Evolutionary conservation across 2,797 vertebrate genomes (phyloP), one percentile per base, ranked within the genome.

Genomic region (Anguilla anguilla): DNA sequence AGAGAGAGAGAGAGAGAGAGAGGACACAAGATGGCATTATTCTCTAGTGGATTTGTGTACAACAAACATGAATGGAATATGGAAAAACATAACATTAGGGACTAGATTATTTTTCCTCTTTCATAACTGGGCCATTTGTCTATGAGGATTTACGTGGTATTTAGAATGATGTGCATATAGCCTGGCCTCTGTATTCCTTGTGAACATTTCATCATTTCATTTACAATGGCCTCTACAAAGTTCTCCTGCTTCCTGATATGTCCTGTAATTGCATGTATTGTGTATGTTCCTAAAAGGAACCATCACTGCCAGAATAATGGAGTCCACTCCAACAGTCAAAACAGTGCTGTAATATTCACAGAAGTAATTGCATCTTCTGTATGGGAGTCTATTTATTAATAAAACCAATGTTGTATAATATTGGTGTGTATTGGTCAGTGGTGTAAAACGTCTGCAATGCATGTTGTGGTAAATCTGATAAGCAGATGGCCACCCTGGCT

Each of bases 21-120:
- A 93, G 94, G 95, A 99, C 98, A 99, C 99, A 98, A 98, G 97
- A 94, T 93, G 92, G 98, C 97, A 97, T 99, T 99, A 98, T 99
- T 98, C 96, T 95, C 95, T 89, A 87, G 93, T 89, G 96, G 95
- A 96, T 95, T 93, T 95, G 91, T 72, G 91, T 94, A 96, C 95
- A 94, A 95, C 94, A 95, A 88, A 92, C 93, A 98, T 99, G 98
- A 99, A 99, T 98, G 96, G 97, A 93, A 97, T 96, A 97, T 98
- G 99, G 98, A 99, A 96, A 97, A 96, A 90, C 95, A 92, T 88
- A 92, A 92, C 95, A 96, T 94, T 95, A 91, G 91, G 91, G 93
- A 96, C 93, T 93, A 96, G 98, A 97, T 99, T 97, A 93, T 93
- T 97, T 99, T 98, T 97, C 97, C 97, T 95, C 91, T 92, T 94